A percentile compares a stretch with the other conserved stretches of the same genome.
Conservation (phyloP, 2,113 vertebrate genomes). For the Eclectus roratus region DNA sequence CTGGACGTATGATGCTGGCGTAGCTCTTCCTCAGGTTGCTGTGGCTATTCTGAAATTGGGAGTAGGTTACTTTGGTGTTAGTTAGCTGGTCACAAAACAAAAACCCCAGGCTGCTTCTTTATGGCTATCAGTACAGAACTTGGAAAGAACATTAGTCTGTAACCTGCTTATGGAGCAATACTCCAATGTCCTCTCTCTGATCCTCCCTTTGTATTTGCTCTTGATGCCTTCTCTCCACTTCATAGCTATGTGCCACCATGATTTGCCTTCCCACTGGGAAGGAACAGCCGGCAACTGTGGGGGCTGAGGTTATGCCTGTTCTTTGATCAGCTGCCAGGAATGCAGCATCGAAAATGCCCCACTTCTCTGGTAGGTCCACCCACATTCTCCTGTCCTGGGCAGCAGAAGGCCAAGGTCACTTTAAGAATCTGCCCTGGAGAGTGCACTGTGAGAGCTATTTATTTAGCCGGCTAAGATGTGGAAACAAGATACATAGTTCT, state of each 20-base stretch:
- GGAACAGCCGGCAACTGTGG: background rate
- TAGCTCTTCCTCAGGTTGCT: background rate
- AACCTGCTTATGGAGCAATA: background rate
- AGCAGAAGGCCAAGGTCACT: slow-evolving; percentile 52
- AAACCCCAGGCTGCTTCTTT: background rate
- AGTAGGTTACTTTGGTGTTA: background rate
- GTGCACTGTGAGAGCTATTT: slow-evolving; percentile 54
- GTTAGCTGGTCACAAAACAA: background rate
- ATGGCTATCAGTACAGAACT: background rate
- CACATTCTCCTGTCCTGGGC: background rate
- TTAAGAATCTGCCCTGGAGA: slow-evolving; percentile 49
- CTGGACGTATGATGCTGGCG: background rate
- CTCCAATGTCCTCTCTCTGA: background rate
- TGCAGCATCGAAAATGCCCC: background rate
- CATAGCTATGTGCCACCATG: background rate
- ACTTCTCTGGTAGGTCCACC: background rate
- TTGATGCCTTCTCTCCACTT: background rate
- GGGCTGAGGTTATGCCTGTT: slow-evolving; percentile 12
- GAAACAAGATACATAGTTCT: slow-evolving; percentile 67
- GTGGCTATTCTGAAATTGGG: background rate
- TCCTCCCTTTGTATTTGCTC: background rate
- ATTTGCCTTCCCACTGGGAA: slow-evolving; percentile 14
- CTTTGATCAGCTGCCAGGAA: slow-evolving; percentile 60
- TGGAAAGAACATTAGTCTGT: background rate
- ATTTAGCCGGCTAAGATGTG: slow-evolving; percentile 48